A percentile compares a stretch with the other conserved stretches of the same genome.
phyloP scores from a whole-genome alignment of 1,140 invertebrate species.

The Drosophila tropicalis region DNA sequence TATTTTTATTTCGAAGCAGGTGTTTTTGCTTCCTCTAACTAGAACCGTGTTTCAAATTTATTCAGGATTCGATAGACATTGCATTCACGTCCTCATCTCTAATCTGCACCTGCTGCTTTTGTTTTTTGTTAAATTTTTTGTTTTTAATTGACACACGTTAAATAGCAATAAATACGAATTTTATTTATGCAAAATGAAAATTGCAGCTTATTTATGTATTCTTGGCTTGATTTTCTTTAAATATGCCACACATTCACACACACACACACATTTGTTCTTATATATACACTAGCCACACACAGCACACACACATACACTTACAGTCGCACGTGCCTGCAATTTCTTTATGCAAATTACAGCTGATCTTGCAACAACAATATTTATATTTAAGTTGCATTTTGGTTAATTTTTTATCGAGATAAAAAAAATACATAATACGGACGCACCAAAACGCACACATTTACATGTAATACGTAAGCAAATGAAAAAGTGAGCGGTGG shows the following conservation, averaged over 20 bases:
- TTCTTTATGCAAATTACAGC: slow-evolving; percentile 66
- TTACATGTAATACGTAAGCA: slow-evolving; percentile 75
- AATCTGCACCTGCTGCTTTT: slow-evolving; percentile 64
- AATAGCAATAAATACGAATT: slow-evolving; percentile 54
- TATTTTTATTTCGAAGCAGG: too few species aligned
- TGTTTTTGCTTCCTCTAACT: too few species aligned
- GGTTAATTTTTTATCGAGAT: slow-evolving; percentile 51
- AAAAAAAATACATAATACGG: slow-evolving; percentile 40
- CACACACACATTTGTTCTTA: slow-evolving; percentile 21
- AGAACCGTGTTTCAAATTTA: neutral
- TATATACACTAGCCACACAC: slow-evolving; percentile 28
- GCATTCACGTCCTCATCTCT: slow-evolving; percentile 5
- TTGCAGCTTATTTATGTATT: slow-evolving; percentile 34
- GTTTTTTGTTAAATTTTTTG: slow-evolving; percentile 30
- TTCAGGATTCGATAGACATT: neutral
- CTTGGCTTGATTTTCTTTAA: slow-evolving; percentile 32
- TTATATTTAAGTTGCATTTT: slow-evolving; percentile 52
- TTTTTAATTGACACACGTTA: slow-evolving; percentile 71
- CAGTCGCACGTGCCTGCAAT: slow-evolving; percentile 56
- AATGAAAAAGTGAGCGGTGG: slow-evolving; percentile 77
- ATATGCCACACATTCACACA: slow-evolving; percentile 27
- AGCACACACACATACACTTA: slow-evolving; percentile 22
- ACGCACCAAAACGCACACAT: slow-evolving; percentile 54
- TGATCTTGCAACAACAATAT: slow-evolving; percentile 44
- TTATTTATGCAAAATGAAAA: slow-evolving; percentile 48